Percentiles rank a stretch among this genome's conserved stretches.
These are phyloP conservation scores for Leptinotarsa haldemani DNA, from an alignment of 2,888 invertebrate genomes.

Conservation along the genomic window DNA sequence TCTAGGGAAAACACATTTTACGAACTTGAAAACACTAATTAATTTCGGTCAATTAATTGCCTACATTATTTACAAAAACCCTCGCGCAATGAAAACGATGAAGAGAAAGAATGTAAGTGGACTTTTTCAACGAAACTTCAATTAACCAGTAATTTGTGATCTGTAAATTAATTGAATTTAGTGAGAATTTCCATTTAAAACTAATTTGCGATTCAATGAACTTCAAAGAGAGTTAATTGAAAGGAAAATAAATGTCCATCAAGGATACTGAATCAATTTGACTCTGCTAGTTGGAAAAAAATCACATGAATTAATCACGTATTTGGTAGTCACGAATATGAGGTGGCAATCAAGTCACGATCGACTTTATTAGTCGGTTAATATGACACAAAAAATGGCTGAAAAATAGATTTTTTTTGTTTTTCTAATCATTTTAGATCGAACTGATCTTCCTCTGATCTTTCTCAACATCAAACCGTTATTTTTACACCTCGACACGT, in stretches of 20 bases:
- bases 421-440: too few species aligned
- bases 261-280: neutral
- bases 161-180: constrained; percentile 14
- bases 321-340: neutral
- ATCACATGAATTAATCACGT: constrained; percentile 1
- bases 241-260: constrained; percentile 16
- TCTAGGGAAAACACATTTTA: too few species aligned
- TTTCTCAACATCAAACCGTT: too few species aligned
- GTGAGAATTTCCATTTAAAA: constrained; percentile 24
- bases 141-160: constrained; percentile 9
- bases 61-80: neutral
- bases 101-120: neutral
- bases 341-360: neutral
- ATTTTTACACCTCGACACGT: too few species aligned
- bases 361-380: neutral
- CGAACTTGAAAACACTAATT: neutral
- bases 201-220: constrained; percentile 16
- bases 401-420: too few species aligned
- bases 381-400: too few species aligned
- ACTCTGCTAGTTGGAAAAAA: neutral
- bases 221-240: constrained; percentile 25
- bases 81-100: neutral
- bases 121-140: neutral
- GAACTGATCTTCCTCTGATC: too few species aligned
- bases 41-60: neutral